These are phyloP conservation scores for Cybosia mesomella DNA, from an alignment of 2,888 invertebrate species.

Conservation along the genomic window DNA sequence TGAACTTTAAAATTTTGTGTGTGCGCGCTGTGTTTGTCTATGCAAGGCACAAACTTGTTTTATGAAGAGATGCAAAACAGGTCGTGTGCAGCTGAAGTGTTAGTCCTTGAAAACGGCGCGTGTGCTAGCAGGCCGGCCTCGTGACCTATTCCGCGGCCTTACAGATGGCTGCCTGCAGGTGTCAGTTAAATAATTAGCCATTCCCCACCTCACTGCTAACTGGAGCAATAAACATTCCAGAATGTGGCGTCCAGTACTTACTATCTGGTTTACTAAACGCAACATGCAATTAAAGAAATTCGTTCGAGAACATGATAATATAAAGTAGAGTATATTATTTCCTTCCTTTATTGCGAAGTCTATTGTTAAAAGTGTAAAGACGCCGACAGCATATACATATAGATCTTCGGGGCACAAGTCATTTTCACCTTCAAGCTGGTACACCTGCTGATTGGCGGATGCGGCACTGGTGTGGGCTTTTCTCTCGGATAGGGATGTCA, in stretches of 20 bases:
- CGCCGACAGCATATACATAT: too few species aligned
- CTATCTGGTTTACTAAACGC: neutral
- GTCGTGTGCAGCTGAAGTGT: slow-evolving; percentile 65
- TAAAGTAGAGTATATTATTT: too few species aligned
- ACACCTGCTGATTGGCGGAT: too few species aligned
- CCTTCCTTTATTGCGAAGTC: too few species aligned
- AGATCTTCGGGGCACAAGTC: too few species aligned
- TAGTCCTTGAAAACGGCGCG: slow-evolving; percentile 70
- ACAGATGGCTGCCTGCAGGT: slow-evolving; percentile 62
- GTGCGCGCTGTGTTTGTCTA: slow-evolving; percentile 7
- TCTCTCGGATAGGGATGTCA: too few species aligned
- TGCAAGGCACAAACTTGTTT: slow-evolving; percentile 17
- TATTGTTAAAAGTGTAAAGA: too few species aligned
- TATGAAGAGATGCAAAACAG: slow-evolving; percentile 47
- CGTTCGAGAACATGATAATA: neutral
- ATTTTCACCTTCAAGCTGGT: too few species aligned
- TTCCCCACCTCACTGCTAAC: slow-evolving; percentile 27
- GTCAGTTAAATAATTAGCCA: slow-evolving; percentile 46
- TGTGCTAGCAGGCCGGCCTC: slow-evolving; percentile 76
- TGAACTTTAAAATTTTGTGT: neutral
- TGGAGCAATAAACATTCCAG: slow-evolving; percentile 22
- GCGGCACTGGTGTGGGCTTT: too few species aligned
- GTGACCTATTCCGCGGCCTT: slow-evolving; percentile 83
- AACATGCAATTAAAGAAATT: neutral
- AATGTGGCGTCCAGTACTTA: slow-evolving; percentile 28